A percentile compares a stretch with the other conserved stretches of the same genome.
These are phyloP conservation scores for Pseudoatta argentina DNA, from an alignment of 1,140 invertebrate genomes.

Conservation along the genomic window DNA sequence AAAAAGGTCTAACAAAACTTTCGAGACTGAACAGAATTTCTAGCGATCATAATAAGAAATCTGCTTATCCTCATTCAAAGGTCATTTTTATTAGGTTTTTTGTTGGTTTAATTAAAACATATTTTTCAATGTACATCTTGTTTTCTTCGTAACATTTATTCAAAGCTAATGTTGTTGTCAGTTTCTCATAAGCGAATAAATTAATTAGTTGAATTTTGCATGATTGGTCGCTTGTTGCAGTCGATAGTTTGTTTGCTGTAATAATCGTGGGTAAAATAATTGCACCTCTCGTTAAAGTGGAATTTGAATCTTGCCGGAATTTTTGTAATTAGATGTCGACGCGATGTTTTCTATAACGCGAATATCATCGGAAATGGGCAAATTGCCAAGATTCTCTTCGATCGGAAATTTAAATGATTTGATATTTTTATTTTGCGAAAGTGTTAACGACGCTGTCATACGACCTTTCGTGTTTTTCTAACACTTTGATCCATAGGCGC, in stretches of 20 bases:
- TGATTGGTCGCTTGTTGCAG: not conserved
- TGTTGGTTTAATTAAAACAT: too few species aligned
- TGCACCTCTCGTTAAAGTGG: constrained; percentile 31
- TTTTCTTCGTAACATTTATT: not conserved
- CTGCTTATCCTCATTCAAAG: too few species aligned
- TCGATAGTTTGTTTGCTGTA: constrained; percentile 25
- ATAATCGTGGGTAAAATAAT: constrained; percentile 46
- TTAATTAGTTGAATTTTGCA: constrained; percentile 31
- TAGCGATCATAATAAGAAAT: too few species aligned
- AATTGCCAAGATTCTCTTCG: constrained; percentile 65
- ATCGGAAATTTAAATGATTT: constrained; percentile 46
- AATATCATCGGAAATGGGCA: constrained; percentile 48
- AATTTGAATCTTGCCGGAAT: constrained; percentile 36
- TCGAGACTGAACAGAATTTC: too few species aligned
- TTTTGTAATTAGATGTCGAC: constrained; percentile 63
- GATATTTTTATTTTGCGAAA: constrained; percentile 63
- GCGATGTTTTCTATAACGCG: constrained; percentile 21
- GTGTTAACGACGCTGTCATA: not conserved
- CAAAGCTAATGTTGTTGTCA: constrained; percentile 2
- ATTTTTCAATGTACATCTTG: not conserved
- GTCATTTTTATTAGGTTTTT: too few species aligned
- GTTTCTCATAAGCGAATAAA: constrained; percentile 13
- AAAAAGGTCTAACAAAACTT: too few species aligned
- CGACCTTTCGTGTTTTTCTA: not conserved
- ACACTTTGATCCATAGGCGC: not conserved